Evolutionary conservation across 2,797 vertebrate genomes (phyloP), one percentile per base, ranked within the genome.

Genomic region (Synanceia verrucosa): DNA sequence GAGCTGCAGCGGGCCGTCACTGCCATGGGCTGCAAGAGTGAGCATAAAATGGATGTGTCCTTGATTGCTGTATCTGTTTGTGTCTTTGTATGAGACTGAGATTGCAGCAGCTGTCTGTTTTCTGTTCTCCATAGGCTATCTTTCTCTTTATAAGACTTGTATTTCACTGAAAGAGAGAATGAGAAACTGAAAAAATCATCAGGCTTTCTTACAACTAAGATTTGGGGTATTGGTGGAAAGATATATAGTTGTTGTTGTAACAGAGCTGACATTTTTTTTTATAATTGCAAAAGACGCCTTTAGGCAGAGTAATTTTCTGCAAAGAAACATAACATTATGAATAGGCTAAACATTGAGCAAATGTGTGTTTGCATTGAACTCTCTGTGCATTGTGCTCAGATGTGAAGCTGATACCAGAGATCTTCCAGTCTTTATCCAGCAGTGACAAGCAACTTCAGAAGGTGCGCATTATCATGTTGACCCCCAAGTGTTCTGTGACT

Each of bases 11-110:
- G 81, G 21, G 72, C 82, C 18, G 87, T 97, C 56, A 56, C 64
- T 76, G 85, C 81, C 65, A 93, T 96, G 93, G 95, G 93, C 86
- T 98, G 96, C 93, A 90, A 92, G 92, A 97, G 96, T 98, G 91
- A 26, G 88, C 71, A 53, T 48, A 33, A 56, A 39, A 33, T 29
- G 39, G 3, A 70, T 52, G 68, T 60, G 16, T 19, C 6, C n/a
- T 23, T 21, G 11, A 65, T 14, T 39, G 36, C 6, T 44, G 11
- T 44, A 6, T 67, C 4, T 37, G 29, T 70, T 57, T 77, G 56
- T 47, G 46, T 51, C 9, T 57, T 65, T 60, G 31, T 52, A 18
- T 67, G 28, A 62, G 33, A 34, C 29, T 56, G 43, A 48, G n/a
- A 52, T 21, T n/a, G 18, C 50, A 39, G 24, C 24, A 59, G 43